Evolutionary conservation across 2,113 vertebrate species (phyloP).

Genomic region (Gopherus flavomarginatus): DNA sequence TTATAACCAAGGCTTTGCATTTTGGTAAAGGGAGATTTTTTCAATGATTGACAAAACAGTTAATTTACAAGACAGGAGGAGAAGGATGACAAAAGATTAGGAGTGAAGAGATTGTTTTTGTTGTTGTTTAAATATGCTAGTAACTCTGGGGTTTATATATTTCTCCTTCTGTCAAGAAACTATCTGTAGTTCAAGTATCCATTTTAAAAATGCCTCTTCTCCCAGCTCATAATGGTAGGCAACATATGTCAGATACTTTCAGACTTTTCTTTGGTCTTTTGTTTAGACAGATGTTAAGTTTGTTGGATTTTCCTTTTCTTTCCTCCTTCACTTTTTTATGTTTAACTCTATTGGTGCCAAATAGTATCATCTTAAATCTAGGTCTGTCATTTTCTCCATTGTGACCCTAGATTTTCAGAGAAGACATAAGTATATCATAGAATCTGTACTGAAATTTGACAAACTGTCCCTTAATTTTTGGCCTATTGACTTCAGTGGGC

Average conservation of each 20-base stretch:
- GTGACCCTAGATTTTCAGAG: not conserved
- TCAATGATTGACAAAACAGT: not conserved
- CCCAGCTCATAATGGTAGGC: not conserved
- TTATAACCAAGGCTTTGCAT: not conserved
- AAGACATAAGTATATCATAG: not conserved
- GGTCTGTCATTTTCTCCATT: not conserved
- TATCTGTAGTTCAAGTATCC: not conserved
- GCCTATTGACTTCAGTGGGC: not conserved
- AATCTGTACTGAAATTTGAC: not conserved
- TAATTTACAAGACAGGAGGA: not conserved
- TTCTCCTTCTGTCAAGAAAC: not conserved
- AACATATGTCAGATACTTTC: not conserved
- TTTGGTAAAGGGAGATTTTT: no score
- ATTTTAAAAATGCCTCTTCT: not conserved
- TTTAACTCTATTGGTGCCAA: not conserved
- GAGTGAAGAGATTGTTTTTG: not conserved
- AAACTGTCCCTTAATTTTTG: not conserved
- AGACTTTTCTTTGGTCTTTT: not conserved
- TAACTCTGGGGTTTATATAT: not conserved
- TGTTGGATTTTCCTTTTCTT: not conserved
- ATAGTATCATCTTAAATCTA: not conserved
- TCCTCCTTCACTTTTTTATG: not conserved
- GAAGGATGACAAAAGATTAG: not conserved
- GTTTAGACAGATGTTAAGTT: accelerated
- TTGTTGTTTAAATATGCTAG: not conserved